A percentile compares a stretch with the other conserved stretches of the same genome.
Conservation (phyloP, 1,140 invertebrate species). For the Trichonephila clavata region DNA sequence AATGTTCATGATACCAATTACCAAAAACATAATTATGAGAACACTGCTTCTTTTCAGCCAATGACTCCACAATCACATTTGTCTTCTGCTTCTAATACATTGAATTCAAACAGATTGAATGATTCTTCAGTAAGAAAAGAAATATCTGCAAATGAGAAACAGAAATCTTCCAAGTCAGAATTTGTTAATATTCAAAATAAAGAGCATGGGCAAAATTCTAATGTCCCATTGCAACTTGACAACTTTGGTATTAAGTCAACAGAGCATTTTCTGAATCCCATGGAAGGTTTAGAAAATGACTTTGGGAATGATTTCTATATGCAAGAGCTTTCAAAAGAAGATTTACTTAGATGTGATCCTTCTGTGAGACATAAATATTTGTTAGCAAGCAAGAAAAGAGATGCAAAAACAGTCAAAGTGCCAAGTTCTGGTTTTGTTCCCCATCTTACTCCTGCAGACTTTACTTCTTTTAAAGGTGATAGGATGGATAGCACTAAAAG, state of each 20-base stretch:
- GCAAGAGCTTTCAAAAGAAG: background rate
- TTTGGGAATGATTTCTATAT: background rate
- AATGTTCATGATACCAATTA: no score
- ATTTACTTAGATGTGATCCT: background rate
- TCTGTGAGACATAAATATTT: background rate
- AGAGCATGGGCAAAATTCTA: background rate
- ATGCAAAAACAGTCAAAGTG: background rate
- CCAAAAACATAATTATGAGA: no score
- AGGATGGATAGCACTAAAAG: background rate
- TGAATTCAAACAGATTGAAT: background rate
- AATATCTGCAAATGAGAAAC: background rate
- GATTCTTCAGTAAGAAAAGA: background rate
- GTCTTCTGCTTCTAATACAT: background rate
- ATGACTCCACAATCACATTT: constrained; percentile 2
- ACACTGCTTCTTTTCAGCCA: background rate
- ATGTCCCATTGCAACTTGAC: background rate
- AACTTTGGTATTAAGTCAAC: background rate
- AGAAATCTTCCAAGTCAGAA: background rate
- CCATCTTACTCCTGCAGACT: background rate
- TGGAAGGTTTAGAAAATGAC: background rate
- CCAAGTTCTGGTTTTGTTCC: constrained; percentile 25
- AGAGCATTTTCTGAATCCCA: background rate
- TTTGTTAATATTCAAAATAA: background rate
- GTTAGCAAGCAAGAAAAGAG: background rate
- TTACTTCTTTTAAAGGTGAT: background rate